A percentile compares a stretch with the other conserved stretches of the same genome.
Evolutionary conservation across 2,797 vertebrate species (phyloP).

Genomic region (Notolabrus celidotus): DNA sequence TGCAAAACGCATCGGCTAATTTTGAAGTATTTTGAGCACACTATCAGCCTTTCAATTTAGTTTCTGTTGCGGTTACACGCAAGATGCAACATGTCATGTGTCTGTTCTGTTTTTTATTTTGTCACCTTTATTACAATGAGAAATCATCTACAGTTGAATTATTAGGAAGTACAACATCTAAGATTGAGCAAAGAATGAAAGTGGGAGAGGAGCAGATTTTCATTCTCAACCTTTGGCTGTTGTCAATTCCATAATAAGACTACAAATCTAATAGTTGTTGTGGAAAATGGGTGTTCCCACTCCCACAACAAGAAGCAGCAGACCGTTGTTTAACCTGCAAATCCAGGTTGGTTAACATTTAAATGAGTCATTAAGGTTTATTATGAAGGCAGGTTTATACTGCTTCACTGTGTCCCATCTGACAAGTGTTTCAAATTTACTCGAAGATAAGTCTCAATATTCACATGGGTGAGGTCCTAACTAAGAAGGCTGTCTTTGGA

Average conservation of each 20-base stretch:
- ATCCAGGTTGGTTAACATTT: conserved; percentile 6
- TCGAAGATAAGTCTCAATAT: conserved; percentile 29
- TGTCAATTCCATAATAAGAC: not conserved
- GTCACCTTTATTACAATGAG: not conserved
- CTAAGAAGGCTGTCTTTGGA: conserved; percentile 38
- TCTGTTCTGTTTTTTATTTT: not conserved
- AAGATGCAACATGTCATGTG: not conserved
- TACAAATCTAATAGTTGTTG: not conserved
- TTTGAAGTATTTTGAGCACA: not conserved
- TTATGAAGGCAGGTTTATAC: conserved; percentile 2
- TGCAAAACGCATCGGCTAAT: not conserved
- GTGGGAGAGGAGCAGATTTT: not conserved
- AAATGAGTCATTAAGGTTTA: conserved; percentile 7
- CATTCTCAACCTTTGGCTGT: not conserved
- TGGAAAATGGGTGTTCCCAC: not conserved
- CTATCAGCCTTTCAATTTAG: not conserved
- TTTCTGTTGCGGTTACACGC: conserved; percentile 14
- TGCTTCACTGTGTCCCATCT: conserved; percentile 3
- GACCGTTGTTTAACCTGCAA: conserved; percentile 8
- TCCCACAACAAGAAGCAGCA: not conserved
- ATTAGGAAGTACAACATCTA: not conserved
- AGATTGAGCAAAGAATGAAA: not conserved
- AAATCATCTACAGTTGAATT: not conserved
- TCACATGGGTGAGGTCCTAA: conserved; percentile 30
- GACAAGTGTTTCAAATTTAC: conserved; percentile 18